Base-by-base conservation (phyloP, 1,140 invertebrate genomes). In the Drosophila hydei region DNA sequence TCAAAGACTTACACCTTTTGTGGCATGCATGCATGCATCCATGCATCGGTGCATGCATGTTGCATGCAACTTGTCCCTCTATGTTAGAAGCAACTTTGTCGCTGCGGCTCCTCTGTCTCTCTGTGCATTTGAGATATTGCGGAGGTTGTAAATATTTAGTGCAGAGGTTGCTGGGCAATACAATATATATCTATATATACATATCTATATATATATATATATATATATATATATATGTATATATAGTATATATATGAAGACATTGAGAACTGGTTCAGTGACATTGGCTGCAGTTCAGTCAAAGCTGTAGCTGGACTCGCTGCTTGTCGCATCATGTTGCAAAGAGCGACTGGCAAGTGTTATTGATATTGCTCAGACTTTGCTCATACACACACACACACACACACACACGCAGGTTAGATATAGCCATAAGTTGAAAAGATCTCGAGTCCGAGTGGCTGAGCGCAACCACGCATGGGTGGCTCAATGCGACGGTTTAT, bases 71-170 rank as follows among this genome's bases (percentile, higher is more conserved):
- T 78, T 88, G 88, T 88, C 83, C 68, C 52, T 38, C 70, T 73
- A 65, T 74, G 84, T 89, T 87, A 87, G 83, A 80, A 70, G 83
- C 77, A 67, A 77, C 68, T 70, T 70, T 77, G 75, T 80, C 64
- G 71, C 61, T 73, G 55, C 52, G 63, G n/a, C 36, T 40, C 14
- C 7, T 12, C 12, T 8, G 38, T 33, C 40, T 72, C 62, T 85
- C 75, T 75, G 70, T 48, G 65, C 72, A 72, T 79, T 89, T 87
- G 83, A 87, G 83, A 87, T 87, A 88, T 87, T 87, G 83, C 80
- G 83, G 84, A 87, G 83, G 84, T 88, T 87, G 83, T 89, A 87
- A 88, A 88, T 88, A 88, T 88, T 88, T 88, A 88, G 83, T 88
- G 83, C 83, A 89, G 84, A 89, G 83, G 83, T 88, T 88, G 62